Conservation (phyloP, 2,888 invertebrate species). For the Ptilodon capucinus region DNA sequence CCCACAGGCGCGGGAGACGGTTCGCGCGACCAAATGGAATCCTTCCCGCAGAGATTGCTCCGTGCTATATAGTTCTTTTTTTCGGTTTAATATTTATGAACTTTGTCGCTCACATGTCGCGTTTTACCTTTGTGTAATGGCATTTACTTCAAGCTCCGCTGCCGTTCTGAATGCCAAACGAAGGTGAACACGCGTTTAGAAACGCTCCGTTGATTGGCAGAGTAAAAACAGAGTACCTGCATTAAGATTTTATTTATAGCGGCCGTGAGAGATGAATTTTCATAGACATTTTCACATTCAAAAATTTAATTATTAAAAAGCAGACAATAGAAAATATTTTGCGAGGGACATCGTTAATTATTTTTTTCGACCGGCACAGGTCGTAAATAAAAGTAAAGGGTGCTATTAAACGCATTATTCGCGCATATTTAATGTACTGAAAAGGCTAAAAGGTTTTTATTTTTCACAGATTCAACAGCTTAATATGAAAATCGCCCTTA, state of each 20-base stretch:
- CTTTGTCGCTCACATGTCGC: slow-evolving; percentile 61
- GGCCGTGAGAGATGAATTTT: slow-evolving; percentile 18
- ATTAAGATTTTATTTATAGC: slow-evolving; percentile 1
- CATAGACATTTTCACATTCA: slow-evolving; percentile 31
- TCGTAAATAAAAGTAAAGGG: slow-evolving; percentile 79
- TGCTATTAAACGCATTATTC: slow-evolving; percentile 81
- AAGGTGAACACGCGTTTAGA: slow-evolving; percentile 50
- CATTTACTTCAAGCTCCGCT: slow-evolving; percentile 62
- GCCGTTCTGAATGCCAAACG: slow-evolving; percentile 62
- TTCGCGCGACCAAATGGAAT: slow-evolving; percentile 64
- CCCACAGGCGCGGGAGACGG: slow-evolving; percentile 54
- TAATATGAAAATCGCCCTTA: slow-evolving; percentile 66
- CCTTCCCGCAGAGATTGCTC: slow-evolving; percentile 71
- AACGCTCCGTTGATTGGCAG: slow-evolving; percentile 46
- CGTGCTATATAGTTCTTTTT: slow-evolving; percentile 68
- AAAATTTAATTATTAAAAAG: slow-evolving; percentile 56
- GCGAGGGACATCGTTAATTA: slow-evolving; percentile 70
- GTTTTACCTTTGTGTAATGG: slow-evolving; percentile 67
- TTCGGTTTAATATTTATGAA: slow-evolving; percentile 74
- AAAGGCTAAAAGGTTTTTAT: slow-evolving; percentile 73
- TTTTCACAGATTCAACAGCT: slow-evolving; percentile 72
- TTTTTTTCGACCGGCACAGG: slow-evolving; percentile 68
- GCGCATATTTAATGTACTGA: slow-evolving; percentile 80
- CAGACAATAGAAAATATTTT: slow-evolving; percentile 66
- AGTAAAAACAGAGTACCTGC: slow-evolving; percentile 3